phyloP scores from a whole-genome alignment of 2,797 vertebrate species.

The Garrulus glandarius region DNA sequence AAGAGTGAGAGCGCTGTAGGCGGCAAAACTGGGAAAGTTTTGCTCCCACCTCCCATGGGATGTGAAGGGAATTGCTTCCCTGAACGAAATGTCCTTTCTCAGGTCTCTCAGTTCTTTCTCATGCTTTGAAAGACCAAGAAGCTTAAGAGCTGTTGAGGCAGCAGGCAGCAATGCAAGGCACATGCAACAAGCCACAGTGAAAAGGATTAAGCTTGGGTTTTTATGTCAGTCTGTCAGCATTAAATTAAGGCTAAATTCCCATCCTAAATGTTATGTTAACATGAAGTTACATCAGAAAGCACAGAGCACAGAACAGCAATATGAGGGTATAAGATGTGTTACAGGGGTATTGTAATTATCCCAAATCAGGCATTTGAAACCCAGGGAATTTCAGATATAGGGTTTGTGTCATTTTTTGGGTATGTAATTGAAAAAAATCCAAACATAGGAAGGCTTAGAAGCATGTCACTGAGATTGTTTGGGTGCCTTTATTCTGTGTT shows the following conservation, averaged over 20 bases:
- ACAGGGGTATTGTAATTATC: background rate
- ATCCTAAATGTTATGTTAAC: constrained; percentile 15
- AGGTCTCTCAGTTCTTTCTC: background rate
- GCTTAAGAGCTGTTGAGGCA: background rate
- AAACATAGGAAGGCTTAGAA: background rate
- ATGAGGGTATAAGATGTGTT: constrained; percentile 27
- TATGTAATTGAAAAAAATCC: constrained; percentile 18
- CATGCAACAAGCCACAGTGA: background rate
- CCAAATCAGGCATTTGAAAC: constrained; percentile 39
- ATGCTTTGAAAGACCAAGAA: background rate
- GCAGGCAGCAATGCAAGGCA: background rate
- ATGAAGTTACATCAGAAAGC: constrained; percentile 26
- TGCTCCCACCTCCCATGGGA: background rate
- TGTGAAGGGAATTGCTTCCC: background rate
- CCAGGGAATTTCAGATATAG: constrained; percentile 11
- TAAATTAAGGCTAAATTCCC: constrained; percentile 49
- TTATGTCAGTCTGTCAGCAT: background rate
- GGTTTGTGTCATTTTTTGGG: background rate
- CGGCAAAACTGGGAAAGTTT: background rate
- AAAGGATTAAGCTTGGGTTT: background rate
- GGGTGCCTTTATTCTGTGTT: constrained; percentile 11
- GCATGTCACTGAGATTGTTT: background rate
- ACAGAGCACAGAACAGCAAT: constrained; percentile 19
- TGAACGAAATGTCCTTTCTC: background rate
- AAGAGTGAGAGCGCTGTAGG: background rate